Evolutionary conservation across 2,888 invertebrate species (phyloP).

Genomic region (Rhopalosiphum nymphaeae): DNA sequence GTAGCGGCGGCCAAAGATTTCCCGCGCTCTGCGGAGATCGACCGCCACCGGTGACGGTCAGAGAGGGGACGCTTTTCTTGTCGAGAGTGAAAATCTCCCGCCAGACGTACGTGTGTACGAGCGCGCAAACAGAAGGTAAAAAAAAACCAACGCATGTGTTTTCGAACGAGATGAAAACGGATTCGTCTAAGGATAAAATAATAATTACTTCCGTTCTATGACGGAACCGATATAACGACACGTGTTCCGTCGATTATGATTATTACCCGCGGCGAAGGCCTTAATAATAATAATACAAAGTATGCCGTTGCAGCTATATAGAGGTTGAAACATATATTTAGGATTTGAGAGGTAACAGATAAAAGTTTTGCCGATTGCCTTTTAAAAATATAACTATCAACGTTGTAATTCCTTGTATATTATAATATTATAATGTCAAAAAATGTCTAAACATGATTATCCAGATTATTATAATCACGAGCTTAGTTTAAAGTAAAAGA

Average conservation of each 20-base stretch:
- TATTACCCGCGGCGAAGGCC: background rate
- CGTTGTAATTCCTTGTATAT: background rate
- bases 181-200: background rate
- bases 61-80: conserved; percentile 4
- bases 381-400: background rate
- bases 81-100: background rate
- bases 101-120: background rate
- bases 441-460: background rate
- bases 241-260: background rate
- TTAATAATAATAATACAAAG: background rate
- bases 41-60: background rate
- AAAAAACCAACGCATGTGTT: background rate
- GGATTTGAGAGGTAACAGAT: background rate
- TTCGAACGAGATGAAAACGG: background rate
- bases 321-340: background rate
- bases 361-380: background rate
- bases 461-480: background rate
- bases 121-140: background rate
- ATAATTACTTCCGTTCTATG: conserved; percentile 25
- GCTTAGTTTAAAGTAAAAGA: background rate
- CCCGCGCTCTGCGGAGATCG: background rate
- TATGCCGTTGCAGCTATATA: background rate
- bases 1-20: background rate
- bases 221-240: background rate
- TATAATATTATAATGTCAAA: background rate